Base-by-base conservation (phyloP, 30 jellyfish, hydroid and myxozoan genomes). In the Turritopsis dohrnii region DNA sequence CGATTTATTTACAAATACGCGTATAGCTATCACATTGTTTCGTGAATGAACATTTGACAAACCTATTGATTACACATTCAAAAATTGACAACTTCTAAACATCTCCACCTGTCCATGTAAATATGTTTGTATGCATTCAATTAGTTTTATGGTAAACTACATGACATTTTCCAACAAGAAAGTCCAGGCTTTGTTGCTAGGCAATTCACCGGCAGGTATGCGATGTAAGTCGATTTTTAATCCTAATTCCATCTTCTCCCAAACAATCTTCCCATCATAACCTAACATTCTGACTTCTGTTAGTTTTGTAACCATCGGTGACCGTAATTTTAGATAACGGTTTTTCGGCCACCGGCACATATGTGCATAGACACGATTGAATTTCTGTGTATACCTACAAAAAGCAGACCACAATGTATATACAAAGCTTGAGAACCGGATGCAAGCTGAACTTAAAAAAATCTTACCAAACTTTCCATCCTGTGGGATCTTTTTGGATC, bases 401-500 rank as follows among this genome's bases (percentile, higher is more conserved):
- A 13, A 29, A 79, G 29, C n/a, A 79, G 19, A 72, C 21, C 22
- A 23, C 19, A 60, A 18, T 21, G 19, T 60, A 18, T 0, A 60
- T 18, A 60, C 73, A 0, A 60, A 60, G 72, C n/a, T 54, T n/a
- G n/a, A n/a, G n/a, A n/a, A n/a, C n/a, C n/a, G n/a, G n/a, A n/a
- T n/a, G n/a, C n/a, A n/a, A n/a, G n/a, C n/a, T n/a, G n/a, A n/a
- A n/a, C n/a, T n/a, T n/a, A 41, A 41, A 66, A n/a, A 66, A 66
- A 66, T 25, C 72, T n/a, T 77, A 77, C 85, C 85, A 77, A 13
- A 77, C 85, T 77, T 77, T 77, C 85, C 85, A 77, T 28, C 85
- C 71, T 24, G 66, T 53, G 4, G 85, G 85, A 8, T 92, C 97
- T 17, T 84, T 84, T 85, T 92, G 97, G 20, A 71, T 29, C 65